A percentile compares a stretch with the other conserved stretches of the same genome.
Evolutionary conservation across 2,113 vertebrate genomes (phyloP).

Genomic region (Embiotoca jacksoni): DNA sequence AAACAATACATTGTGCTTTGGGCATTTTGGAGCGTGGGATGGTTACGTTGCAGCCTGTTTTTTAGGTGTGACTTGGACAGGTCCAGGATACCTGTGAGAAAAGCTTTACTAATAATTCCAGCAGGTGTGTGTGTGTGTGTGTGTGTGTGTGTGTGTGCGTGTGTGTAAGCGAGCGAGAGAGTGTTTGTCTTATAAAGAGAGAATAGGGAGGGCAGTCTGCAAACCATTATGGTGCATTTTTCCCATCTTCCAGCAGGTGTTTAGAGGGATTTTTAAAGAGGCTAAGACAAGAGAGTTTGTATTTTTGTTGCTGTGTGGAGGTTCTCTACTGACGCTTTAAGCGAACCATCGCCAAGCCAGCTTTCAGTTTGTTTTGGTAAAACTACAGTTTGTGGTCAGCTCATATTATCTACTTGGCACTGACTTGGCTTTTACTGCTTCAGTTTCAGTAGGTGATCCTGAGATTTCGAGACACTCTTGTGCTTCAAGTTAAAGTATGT

Average conservation of each 20-base stretch:
- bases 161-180: slow-evolving; percentile 18
- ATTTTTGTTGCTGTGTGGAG: slow-evolving; percentile 25
- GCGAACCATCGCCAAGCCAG: slow-evolving; percentile 30
- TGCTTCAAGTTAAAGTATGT: slow-evolving; percentile 11
- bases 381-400: slow-evolving; percentile 29
- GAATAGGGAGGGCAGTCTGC: slow-evolving; percentile 62
- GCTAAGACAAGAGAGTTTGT: slow-evolving; percentile 23
- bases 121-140: slow-evolving; percentile 69
- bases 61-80: slow-evolving; percentile 68
- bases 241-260: slow-evolving; percentile 61
- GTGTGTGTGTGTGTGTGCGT: slow-evolving; percentile 15
- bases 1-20: slow-evolving; percentile 75
- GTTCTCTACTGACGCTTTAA: slow-evolving; percentile 49
- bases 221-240: slow-evolving; percentile 68
- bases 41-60: slow-evolving; percentile 74
- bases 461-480: slow-evolving; percentile 18
- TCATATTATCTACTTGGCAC: slow-evolving; percentile 19
- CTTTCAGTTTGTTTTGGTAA: slow-evolving; percentile 20
- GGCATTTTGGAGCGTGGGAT: slow-evolving; percentile 63
- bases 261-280: slow-evolving; percentile 36
- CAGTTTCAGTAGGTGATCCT: slow-evolving; percentile 19
- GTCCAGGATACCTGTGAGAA: slow-evolving; percentile 73
- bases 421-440: slow-evolving; percentile 51
- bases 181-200: slow-evolving; percentile 31
- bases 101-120: slow-evolving; percentile 86